phyloP scores from a whole-genome alignment of 2,797 vertebrate species.

The Geotrypetes seraphini region DNA sequence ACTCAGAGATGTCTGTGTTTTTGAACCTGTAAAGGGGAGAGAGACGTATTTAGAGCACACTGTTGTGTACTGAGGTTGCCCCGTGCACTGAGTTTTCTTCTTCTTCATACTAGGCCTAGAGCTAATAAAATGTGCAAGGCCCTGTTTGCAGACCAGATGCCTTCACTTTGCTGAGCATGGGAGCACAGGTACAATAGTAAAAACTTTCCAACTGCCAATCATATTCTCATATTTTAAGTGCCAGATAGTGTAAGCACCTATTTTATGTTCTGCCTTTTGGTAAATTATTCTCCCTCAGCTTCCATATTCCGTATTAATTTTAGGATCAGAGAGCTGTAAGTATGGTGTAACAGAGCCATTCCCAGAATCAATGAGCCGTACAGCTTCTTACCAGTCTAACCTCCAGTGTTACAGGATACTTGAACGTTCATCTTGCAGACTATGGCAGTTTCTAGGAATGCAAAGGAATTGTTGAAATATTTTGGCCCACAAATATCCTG shows the following conservation, averaged over 20 bases:
- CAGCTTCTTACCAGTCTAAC: too few relatives aligned
- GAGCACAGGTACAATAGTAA: constrained; percentile 14
- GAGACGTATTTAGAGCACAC: constrained; percentile 11
- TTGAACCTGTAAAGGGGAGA: constrained; percentile 16
- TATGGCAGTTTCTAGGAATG: too few relatives aligned
- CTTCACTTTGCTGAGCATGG: constrained; percentile 7
- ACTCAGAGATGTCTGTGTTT: background rate
- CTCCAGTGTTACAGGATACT: too few relatives aligned
- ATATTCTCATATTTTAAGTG: constrained; percentile 7
- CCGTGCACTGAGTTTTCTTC: constrained; percentile 1
- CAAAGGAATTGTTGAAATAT: too few relatives aligned
- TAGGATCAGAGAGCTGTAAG: too few relatives aligned
- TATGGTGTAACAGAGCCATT: too few relatives aligned
- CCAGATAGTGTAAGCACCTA: constrained; percentile 24
- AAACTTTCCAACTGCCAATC: constrained; percentile 6
- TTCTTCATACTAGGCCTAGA: constrained; percentile 4
- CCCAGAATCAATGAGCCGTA: too few relatives aligned
- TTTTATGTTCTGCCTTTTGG: constrained; percentile 5
- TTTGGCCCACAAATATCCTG: too few relatives aligned
- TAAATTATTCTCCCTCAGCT: too few relatives aligned
- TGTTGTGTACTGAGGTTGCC: constrained; percentile 2
- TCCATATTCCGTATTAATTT: too few relatives aligned
- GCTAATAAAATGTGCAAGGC: constrained; percentile 16
- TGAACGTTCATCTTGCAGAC: too few relatives aligned
- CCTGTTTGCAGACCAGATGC: constrained; percentile 30